Conservation (phyloP, 2,888 invertebrate genomes). For the Thereva nobilitata region DNA sequence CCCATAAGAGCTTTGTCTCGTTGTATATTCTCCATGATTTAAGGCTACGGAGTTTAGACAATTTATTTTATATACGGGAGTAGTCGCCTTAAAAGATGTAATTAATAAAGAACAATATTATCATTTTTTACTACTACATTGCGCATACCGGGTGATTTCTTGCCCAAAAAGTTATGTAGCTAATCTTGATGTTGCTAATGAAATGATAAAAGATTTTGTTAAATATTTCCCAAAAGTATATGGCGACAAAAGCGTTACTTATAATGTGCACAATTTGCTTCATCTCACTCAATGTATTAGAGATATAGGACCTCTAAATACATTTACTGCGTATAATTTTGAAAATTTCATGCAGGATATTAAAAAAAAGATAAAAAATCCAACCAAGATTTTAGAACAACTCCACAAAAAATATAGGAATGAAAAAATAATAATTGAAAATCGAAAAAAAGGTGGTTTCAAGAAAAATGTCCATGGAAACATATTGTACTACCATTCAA, state of each 20-base stretch:
- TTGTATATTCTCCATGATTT: no score
- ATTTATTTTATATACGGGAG: no score
- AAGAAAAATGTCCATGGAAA: no score
- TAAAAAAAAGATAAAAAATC: no score
- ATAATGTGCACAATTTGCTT: conserved; percentile 10
- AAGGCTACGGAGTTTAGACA: no score
- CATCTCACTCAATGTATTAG: conserved; percentile 1
- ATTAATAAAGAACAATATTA: conserved; percentile 12
- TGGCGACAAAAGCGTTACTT: conserved; percentile 6
- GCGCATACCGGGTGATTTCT: conserved; percentile 10
- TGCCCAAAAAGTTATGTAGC: conserved; percentile 7
- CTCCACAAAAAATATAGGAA: no score
- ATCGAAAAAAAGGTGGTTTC: no score
- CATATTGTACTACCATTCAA: no score
- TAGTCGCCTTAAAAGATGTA: conserved; percentile 1
- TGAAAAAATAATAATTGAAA: no score
- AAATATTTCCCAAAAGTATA: conserved; percentile 14
- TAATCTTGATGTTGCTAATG: conserved; percentile 8
- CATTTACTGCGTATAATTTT: conserved; percentile 6
- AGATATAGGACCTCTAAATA: conserved; percentile 7
- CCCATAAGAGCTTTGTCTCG: no score
- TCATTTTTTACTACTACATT: conserved; percentile 13
- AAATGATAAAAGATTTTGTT: conserved; percentile 13
- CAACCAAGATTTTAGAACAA: no score
- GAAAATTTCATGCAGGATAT: conserved; percentile 3